Evolutionary conservation across 1,140 invertebrate species (phyloP), one percentile per base, ranked within the genome.

Genomic region (Trachymyrmex septentrionalis): DNA sequence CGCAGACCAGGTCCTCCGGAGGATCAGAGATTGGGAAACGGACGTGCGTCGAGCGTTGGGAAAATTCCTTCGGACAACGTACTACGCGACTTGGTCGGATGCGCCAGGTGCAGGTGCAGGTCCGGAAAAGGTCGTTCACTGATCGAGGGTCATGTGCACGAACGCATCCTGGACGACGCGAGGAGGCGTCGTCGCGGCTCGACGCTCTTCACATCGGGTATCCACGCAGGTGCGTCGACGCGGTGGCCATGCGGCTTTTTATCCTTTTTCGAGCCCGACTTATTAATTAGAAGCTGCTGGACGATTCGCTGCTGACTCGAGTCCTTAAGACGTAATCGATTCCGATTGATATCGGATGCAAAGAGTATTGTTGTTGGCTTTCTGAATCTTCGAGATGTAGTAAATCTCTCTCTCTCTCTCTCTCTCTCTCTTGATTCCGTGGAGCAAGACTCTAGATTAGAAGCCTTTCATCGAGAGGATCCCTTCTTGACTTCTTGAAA

Each of bases 161-260:
- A 16, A 64, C 63, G 73, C 86, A 86, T 84, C 57, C 67, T 61
- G 84, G 67, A 67, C 59, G 53, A 86, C 38, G 66, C 67, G 71
- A 77, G 24, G 77, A 77, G 34, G 77, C 38, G 38, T 85, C 80
- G 81, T 84, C 63, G 55, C 69, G 76, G 78, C 69, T 84, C 34
- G 55, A 61, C 80, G 80, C 38, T 73, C 69, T 27, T 84, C 55
- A 5, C 55, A 61, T n/a, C 69, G 19, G 38, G 55, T 24, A 55
- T 16, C 21, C 38, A 69, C 48, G 72, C 72, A 48, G 53, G 55
- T 61, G 19, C 24, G 27, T 63, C 53, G 44, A 27, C 2, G 63
- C 30, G 30, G 21, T 71, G 64, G 44, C 53, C 85, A 81, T 81
- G 55, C 57, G 66, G 55, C 38, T 30, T 34, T 27, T 34, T 30